Evolutionary conservation across 2,797 vertebrate species (phyloP).

Genomic region (Clamator glandarius): DNA sequence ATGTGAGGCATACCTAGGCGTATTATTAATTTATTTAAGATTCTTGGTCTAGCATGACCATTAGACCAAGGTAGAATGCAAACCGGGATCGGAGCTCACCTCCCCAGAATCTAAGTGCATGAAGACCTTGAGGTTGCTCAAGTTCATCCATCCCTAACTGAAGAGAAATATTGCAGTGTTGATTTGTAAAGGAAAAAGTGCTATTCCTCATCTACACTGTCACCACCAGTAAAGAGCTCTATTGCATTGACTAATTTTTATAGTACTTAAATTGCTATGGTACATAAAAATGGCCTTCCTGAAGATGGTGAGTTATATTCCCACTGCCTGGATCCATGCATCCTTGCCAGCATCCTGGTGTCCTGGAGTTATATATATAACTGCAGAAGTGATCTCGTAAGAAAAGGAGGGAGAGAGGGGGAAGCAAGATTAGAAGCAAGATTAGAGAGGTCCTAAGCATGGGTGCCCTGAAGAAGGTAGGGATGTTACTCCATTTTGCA

Average conservation of each 20-base stretch:
- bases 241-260: background rate
- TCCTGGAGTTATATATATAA: background rate
- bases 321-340: background rate
- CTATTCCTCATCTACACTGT: background rate
- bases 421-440: accelerated
- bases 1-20: background rate
- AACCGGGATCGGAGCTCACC: background rate
- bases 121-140: background rate
- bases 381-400: background rate
- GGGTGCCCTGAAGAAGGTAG: background rate
- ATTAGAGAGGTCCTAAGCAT: background rate
- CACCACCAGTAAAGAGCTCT: background rate
- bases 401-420: background rate
- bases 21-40: background rate
- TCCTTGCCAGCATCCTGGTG: background rate
- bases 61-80: background rate
- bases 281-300: background rate
- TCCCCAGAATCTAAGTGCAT: background rate
- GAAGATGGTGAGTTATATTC: background rate
- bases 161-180: background rate
- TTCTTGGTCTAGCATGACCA: background rate
- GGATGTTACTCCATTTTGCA: background rate
- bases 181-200: background rate
- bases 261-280: background rate
- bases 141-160: background rate